A percentile compares a stretch with the other conserved stretches of the same genome.
These are phyloP conservation scores for Rhea pennata DNA, from an alignment of 2,113 vertebrate species.

Conservation along the genomic window DNA sequence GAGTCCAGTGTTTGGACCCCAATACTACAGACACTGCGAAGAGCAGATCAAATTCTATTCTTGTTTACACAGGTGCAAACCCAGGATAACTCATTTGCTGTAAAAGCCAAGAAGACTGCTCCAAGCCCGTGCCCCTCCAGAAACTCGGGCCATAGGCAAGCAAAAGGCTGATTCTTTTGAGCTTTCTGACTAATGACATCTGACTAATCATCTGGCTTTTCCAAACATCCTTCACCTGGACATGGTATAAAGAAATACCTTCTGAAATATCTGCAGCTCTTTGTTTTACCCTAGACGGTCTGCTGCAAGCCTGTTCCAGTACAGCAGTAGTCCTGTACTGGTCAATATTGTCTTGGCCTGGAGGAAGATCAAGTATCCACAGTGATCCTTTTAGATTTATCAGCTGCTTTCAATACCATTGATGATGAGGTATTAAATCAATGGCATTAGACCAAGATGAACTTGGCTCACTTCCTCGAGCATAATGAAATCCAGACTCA, in stretches of 20 bases:
- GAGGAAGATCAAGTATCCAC: neutral
- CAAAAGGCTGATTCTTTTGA: neutral
- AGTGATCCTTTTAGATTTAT: neutral
- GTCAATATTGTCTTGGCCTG: neutral
- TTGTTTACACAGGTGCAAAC: neutral
- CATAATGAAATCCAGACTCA: neutral
- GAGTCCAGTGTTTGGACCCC: neutral
- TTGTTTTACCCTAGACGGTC: neutral
- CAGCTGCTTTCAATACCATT: neutral
- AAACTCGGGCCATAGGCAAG: rapidly evolving
- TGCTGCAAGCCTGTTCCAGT: neutral
- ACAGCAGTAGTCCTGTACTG: neutral
- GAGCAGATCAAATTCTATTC: neutral
- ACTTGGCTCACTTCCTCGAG: neutral
- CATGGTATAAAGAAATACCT: neutral
- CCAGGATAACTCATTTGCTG: neutral
- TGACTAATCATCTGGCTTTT: neutral
- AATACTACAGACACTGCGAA: neutral
- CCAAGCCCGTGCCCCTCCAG: neutral
- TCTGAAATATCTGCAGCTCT: neutral
- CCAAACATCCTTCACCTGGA: neutral
- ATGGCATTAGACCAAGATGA: neutral
- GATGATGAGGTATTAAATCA: neutral
- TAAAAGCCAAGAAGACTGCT: neutral
- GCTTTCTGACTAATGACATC: neutral